Base-by-base conservation (phyloP, 2,888 invertebrate species). In the Teleogryllus oceanicus region DNA sequence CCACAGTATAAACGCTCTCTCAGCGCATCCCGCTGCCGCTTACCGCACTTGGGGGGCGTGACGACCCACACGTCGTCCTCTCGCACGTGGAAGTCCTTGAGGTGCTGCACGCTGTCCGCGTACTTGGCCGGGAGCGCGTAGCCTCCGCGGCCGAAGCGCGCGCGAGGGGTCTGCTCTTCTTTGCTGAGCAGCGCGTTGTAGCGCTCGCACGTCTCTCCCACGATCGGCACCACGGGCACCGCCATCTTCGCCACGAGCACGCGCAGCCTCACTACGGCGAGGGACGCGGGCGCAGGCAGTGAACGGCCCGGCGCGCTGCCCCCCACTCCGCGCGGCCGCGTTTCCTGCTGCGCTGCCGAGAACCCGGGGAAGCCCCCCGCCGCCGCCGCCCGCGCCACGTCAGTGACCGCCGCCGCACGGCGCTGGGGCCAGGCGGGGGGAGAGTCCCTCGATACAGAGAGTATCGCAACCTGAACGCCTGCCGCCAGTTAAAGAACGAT, bases 1-100 rank as follows among this genome's bases (percentile, higher is more conserved):
- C 5, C 8, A 8, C 5, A 37, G 5, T n/a, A 8, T 5, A 1
- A 20, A 20, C 5, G 8, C n/a, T 74, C n/a, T 74, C 24, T 21
- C 16, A n/a, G 1, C 16, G 21, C 11, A 37, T 8, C 5, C 4
- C 37, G 37, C 8, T 37, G 37, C 1, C 37, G 5, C 62, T 62
- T 62, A 62, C 77, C 77, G 49, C 49, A n/a, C 49, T 77, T 77
- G 12, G 77, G 77, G 12, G 50, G 50, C 12, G 77, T 77, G 11
- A 77, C 77, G 16, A 77, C 77, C 77, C 77, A 77, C 11, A 50
- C 50, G 77, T 77, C 77, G 18, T 77, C 77, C 37, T 77, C 11
- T 1, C 49, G 77, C 12, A 77, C 77, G 12, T 49, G 3, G 49
- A 77, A 77, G 12, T 49, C 49, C 12, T 49, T 77, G 24, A 77